phyloP scores from a whole-genome alignment of 2,888 invertebrate species.

The Caenorhabditis afra region DNA sequence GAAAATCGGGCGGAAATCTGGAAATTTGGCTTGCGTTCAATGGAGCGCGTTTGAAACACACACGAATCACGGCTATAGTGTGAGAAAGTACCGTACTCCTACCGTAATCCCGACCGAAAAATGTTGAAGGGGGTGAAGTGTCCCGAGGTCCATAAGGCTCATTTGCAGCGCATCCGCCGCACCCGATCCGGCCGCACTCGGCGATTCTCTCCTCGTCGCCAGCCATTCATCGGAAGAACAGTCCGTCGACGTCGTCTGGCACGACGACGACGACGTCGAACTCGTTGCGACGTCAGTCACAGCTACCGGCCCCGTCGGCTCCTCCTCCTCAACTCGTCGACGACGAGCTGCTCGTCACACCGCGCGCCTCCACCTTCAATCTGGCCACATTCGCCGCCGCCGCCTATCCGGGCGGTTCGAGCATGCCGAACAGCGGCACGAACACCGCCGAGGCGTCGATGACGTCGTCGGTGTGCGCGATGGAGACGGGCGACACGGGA shows the following conservation, averaged over 20 bases:
- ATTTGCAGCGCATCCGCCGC: slow-evolving; percentile 49
- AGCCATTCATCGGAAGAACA: slow-evolving; percentile 25
- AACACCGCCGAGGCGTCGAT: slow-evolving; percentile 54
- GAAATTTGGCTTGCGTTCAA: too few species aligned
- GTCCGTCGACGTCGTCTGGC: slow-evolving; percentile 27
- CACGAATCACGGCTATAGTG: too few species aligned
- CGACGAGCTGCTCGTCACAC: slow-evolving; percentile 49
- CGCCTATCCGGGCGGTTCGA: slow-evolving; percentile 14
- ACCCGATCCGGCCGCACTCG: slow-evolving; percentile 43
- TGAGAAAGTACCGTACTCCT: too few species aligned
- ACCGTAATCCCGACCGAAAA: too few species aligned
- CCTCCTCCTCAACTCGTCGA: neutral
- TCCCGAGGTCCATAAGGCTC: neutral
- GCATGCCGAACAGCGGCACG: slow-evolving; percentile 56
- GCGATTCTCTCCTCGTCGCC: slow-evolving; percentile 36
- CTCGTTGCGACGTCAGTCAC: slow-evolving; percentile 19
- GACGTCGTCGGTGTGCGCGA: slow-evolving; percentile 51
- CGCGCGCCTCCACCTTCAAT: slow-evolving; percentile 50
- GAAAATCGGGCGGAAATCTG: too few species aligned
- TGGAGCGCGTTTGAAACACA: too few species aligned
- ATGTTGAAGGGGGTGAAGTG: too few species aligned
- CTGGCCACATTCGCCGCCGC: slow-evolving; percentile 9
- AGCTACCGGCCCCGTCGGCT: too few species aligned
- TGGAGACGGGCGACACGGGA: slow-evolving; percentile 33
- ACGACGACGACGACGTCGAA: slow-evolving; percentile 26